Evolutionary conservation across 2,113 vertebrate species (phyloP).

Genomic region (Tylochromis polylepis): DNA sequence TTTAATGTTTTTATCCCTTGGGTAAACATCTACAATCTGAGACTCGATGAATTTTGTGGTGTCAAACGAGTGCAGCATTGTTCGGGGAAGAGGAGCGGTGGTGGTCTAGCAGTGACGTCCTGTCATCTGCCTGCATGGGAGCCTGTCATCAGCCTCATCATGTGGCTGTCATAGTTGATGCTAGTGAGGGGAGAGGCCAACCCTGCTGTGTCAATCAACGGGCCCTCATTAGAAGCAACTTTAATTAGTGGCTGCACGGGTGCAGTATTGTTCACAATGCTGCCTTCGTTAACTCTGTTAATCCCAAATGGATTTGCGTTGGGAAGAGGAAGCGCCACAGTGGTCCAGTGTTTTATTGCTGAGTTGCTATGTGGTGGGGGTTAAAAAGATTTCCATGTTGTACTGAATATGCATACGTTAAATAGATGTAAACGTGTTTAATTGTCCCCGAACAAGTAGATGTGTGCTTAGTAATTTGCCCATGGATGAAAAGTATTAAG

Average conservation of each 20-base stretch:
- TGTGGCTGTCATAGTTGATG: conserved; percentile 76
- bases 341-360: background rate
- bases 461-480: background rate
- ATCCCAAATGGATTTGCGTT: conserved; percentile 61
- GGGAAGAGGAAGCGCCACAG: background rate
- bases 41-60: conserved; percentile 16
- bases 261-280: conserved; percentile 50
- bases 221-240: conserved; percentile 73
- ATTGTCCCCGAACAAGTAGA: background rate
- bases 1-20: background rate
- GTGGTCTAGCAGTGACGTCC: conserved; percentile 62
- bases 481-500: background rate
- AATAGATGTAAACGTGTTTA: background rate
- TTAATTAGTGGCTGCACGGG: conserved; percentile 74
- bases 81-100: conserved; percentile 31
- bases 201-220: conserved; percentile 74
- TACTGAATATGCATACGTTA: background rate
- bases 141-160: conserved; percentile 75
- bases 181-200: conserved; percentile 75
- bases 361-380: background rate
- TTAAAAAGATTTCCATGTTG: background rate
- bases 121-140: conserved; percentile 69
- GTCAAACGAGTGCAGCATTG: conserved; percentile 28
- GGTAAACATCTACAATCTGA: conserved; percentile 9
- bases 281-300: conserved; percentile 68